A percentile compares a stretch with the other conserved stretches of the same genome.
Evolutionary conservation across 2,888 invertebrate species (phyloP).

Genomic region (Scaptomyza reducta): DNA sequence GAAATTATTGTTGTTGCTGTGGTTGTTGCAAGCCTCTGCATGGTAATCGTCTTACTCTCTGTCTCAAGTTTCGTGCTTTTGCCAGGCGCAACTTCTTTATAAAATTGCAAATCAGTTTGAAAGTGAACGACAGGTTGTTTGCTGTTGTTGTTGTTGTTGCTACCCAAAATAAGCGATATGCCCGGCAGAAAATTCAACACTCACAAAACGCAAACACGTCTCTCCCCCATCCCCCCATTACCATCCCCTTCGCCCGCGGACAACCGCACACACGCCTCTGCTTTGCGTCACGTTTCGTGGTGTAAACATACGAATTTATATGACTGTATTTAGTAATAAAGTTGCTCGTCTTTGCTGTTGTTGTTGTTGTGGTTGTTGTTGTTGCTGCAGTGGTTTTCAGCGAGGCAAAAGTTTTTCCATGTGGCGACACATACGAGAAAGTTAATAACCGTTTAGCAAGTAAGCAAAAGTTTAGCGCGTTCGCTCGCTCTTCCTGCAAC

Average conservation of each 20-base stretch:
- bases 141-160: constrained; percentile 39
- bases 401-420: constrained; percentile 6
- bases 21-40: constrained; percentile 51
- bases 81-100: constrained; percentile 63
- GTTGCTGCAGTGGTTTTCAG: constrained; percentile 11
- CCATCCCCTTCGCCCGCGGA: background rate
- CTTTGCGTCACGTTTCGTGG: constrained; percentile 50
- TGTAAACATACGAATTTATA: constrained; percentile 72
- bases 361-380: constrained; percentile 15
- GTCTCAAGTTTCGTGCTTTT: constrained; percentile 12
- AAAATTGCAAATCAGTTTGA: constrained; percentile 79
- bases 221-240: too few relatives aligned
- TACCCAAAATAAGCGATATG: constrained; percentile 44
- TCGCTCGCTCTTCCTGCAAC: background rate
- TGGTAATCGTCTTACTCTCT: constrained; percentile 39
- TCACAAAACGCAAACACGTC: constrained; percentile 3
- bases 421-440: constrained; percentile 66
- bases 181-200: constrained; percentile 19
- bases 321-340: constrained; percentile 74
- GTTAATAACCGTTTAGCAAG: constrained; percentile 76
- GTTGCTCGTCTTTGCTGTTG: constrained; percentile 52
- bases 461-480: constrained; percentile 45
- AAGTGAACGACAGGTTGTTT: constrained; percentile 75
- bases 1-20: constrained; percentile 24
- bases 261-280: background rate